Evolutionary conservation across 2,797 vertebrate genomes (phyloP).

Genomic region (Sebastes iracundus): DNA sequence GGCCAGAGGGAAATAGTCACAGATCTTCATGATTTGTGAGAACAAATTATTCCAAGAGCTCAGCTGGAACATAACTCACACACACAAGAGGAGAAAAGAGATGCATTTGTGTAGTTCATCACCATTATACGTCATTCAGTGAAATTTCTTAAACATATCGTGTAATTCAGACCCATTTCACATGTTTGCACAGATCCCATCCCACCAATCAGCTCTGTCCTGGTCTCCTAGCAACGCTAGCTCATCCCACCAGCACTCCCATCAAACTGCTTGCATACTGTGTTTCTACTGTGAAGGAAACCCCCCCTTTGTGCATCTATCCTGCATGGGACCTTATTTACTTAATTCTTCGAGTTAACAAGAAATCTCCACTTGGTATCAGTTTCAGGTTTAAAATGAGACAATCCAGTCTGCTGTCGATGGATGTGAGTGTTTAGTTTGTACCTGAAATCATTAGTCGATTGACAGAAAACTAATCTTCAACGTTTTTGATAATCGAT

Average conservation of each 20-base stretch:
- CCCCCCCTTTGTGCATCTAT: not conserved
- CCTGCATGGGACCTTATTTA: not conserved
- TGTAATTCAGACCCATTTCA: not conserved
- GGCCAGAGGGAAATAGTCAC: not conserved
- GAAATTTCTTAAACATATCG: not conserved
- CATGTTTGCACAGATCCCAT: not conserved
- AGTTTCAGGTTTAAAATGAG: too few species aligned
- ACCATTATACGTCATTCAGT: not conserved
- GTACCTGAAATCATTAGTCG: too few species aligned
- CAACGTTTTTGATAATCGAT: too few species aligned
- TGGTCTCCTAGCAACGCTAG: conserved; percentile 53
- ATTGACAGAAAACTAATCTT: too few species aligned
- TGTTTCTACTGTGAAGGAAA: not conserved
- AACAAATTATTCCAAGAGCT: not conserved
- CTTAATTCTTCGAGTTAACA: not conserved
- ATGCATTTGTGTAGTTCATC: not conserved
- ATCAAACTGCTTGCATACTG: not conserved
- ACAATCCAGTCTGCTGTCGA: too few species aligned
- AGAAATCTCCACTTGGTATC: too few species aligned
- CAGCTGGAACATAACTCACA: not conserved
- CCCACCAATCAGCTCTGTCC: conserved; percentile 1
- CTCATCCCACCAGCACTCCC: not conserved
- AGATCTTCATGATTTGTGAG: not conserved
- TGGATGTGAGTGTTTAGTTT: too few species aligned
- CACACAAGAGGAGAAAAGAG: not conserved